phyloP scores from a whole-genome alignment of 2,888 invertebrate genomes.

The Phrixothrix hirtus region DNA sequence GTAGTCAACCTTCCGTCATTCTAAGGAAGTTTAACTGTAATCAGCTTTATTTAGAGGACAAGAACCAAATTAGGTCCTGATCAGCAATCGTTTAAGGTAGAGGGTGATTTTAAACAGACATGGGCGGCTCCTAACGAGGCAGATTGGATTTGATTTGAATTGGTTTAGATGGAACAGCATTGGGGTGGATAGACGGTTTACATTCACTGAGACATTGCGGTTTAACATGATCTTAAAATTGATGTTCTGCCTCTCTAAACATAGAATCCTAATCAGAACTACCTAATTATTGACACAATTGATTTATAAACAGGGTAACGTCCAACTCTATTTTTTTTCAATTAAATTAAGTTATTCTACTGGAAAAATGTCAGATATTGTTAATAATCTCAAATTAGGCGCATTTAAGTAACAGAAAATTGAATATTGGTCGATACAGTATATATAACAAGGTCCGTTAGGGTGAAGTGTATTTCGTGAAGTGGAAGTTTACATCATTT shows the following conservation, averaged over 20 bases:
- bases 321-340: too few species aligned
- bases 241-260: slow-evolving; percentile 23
- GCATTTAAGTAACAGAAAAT: slow-evolving; percentile 38
- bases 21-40: slow-evolving; percentile 37
- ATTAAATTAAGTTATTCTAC: too few species aligned
- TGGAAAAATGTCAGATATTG: too few species aligned
- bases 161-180: slow-evolving; percentile 54
- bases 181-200: slow-evolving; percentile 51
- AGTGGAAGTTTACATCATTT: slow-evolving; percentile 54
- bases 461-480: slow-evolving; percentile 48
- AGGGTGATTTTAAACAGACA: slow-evolving; percentile 52
- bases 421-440: slow-evolving; percentile 53
- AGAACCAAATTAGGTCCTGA: slow-evolving; percentile 55
- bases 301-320: too few species aligned
- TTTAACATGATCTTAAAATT: slow-evolving; percentile 29
- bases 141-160: slow-evolving; percentile 56
- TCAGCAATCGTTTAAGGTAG: slow-evolving; percentile 53
- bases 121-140: slow-evolving; percentile 54
- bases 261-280: slow-evolving; percentile 13
- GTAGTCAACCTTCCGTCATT: slow-evolving; percentile 17
- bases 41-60: slow-evolving; percentile 54
- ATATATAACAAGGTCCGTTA: slow-evolving; percentile 52
- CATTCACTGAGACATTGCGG: slow-evolving; percentile 35
- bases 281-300: too few species aligned
- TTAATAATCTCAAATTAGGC: slow-evolving; percentile 3